Percentiles rank a stretch among this genome's conserved stretches.
phyloP scores from a whole-genome alignment of 2,797 vertebrate genomes.

The Vespertilio murinus region DNA sequence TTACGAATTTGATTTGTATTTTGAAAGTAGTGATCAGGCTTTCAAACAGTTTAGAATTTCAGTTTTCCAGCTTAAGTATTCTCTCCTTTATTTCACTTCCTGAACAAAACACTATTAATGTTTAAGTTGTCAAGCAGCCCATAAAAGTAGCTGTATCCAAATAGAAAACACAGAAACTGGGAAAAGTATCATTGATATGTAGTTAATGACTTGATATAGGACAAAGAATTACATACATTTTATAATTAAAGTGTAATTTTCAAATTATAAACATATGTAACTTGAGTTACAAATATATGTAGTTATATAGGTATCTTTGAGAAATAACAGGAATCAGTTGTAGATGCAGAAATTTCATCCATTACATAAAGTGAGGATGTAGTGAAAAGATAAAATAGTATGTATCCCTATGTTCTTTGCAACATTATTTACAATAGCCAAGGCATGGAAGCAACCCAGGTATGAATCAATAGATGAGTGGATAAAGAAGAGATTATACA shows the following conservation, averaged over 20 bases:
- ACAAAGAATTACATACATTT: background rate
- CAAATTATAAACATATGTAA: background rate
- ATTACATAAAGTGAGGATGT: background rate
- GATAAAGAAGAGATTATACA: background rate
- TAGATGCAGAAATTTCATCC: conserved; percentile 14
- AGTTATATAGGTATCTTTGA: background rate
- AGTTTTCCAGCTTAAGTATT: background rate
- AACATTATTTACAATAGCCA: background rate
- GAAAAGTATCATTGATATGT: background rate
- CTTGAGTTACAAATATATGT: background rate
- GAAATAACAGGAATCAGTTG: background rate
- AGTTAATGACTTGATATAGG: background rate
- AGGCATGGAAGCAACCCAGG: background rate
- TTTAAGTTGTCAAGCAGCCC: background rate
- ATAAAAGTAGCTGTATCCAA: background rate
- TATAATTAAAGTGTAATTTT: conserved; percentile 7
- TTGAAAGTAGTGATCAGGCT: background rate
- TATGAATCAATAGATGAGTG: background rate
- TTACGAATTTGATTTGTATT: conserved; percentile 1
- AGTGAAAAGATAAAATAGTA: background rate
- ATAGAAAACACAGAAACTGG: conserved; percentile 13
- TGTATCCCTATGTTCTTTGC: background rate
- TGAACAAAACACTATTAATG: conserved; percentile 18
- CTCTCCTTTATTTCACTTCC: background rate
- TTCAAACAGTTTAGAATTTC: conserved; percentile 11